These are phyloP conservation scores for Clepsis dumicolana DNA, from an alignment of 2,888 invertebrate species.

Conservation along the genomic window DNA sequence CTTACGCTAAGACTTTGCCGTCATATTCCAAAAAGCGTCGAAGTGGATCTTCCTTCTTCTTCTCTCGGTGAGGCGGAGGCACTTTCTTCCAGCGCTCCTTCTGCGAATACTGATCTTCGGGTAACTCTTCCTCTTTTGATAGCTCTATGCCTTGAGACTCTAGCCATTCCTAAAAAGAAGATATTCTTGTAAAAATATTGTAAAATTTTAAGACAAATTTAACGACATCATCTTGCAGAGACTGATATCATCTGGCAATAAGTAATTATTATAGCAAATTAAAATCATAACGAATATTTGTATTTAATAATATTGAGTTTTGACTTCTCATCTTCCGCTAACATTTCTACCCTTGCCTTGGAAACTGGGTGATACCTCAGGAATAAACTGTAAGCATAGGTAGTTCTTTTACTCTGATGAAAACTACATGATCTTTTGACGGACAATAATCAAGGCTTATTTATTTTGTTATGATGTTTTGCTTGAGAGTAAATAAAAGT, in stretches of 20 bases:
- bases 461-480: too few species aligned
- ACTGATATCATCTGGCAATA: background rate
- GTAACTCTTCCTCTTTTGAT: slow-evolving; percentile 89
- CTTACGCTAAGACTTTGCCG: slow-evolving; percentile 91
- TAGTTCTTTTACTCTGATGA: too few species aligned
- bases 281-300: too few species aligned
- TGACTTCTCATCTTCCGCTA: too few species aligned
- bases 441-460: too few species aligned
- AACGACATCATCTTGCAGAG: background rate
- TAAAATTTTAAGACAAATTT: background rate
- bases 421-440: too few species aligned
- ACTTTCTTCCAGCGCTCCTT: slow-evolving; percentile 76
- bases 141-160: slow-evolving; percentile 93
- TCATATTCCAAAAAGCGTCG: slow-evolving; percentile 92
- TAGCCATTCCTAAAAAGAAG: slow-evolving; percentile 89
- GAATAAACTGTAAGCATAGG: too few species aligned
- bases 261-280: too few species aligned
- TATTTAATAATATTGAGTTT: too few species aligned
- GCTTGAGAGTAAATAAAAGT: too few species aligned
- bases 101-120: slow-evolving; percentile 89
- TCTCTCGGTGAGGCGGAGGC: slow-evolving; percentile 60
- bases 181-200: background rate
- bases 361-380: too few species aligned
- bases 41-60: slow-evolving; percentile 68
- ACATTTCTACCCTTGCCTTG: too few species aligned